These are phyloP conservation scores for Plectus sambesii DNA, from an alignment of 1,140 invertebrate genomes.

Conservation along the genomic window DNA sequence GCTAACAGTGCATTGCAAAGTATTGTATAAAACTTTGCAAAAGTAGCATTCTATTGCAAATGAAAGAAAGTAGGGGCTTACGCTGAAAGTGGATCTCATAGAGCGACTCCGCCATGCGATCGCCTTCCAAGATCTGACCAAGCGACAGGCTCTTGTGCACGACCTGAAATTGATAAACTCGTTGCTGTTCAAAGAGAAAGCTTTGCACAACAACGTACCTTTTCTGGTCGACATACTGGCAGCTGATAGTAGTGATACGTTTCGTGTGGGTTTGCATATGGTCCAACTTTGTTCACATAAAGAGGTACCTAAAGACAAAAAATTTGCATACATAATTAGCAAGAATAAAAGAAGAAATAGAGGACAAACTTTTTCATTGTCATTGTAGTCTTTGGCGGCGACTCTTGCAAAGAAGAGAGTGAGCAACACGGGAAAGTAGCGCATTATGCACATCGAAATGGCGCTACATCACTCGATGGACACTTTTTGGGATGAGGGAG, in stretches of 20 bases:
- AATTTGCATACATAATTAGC: neutral
- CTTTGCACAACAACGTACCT: conserved; percentile 44
- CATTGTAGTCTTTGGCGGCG: neutral
- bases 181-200: neutral
- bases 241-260: conserved; percentile 54
- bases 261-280: conserved; percentile 54
- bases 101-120: conserved; percentile 52
- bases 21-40: neutral
- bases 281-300: conserved; percentile 55
- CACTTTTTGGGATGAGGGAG: too few species aligned
- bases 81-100: conserved; percentile 50
- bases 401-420: neutral
- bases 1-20: neutral
- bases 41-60: neutral
- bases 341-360: neutral
- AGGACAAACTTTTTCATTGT: neutral
- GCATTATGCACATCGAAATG: too few species aligned
- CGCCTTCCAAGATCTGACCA: conserved; percentile 54
- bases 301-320: conserved; percentile 45
- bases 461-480: too few species aligned
- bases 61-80: conserved; percentile 32
- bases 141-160: conserved; percentile 51
- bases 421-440: too few species aligned
- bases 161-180: conserved; percentile 46
- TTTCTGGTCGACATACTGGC: conserved; percentile 51